phyloP scores from a whole-genome alignment of 1,140 invertebrate genomes.

The Sycophaga agraensis region DNA sequence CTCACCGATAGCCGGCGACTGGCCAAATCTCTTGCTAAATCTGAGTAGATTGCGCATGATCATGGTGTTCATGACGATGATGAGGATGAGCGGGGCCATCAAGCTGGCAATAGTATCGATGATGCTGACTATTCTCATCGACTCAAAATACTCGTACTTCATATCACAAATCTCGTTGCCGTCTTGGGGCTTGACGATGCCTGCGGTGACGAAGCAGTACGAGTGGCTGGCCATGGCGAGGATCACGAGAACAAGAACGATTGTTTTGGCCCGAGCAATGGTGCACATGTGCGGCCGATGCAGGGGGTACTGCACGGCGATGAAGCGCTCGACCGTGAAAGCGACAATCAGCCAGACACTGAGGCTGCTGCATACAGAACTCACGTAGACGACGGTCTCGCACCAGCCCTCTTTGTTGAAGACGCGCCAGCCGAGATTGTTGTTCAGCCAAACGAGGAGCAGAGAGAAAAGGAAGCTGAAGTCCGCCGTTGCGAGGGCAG shows the following conservation, averaged over 20 bases:
- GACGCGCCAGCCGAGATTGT: constrained; percentile 53
- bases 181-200: constrained; percentile 42
- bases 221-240: constrained; percentile 57
- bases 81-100: constrained; percentile 59
- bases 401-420: constrained; percentile 63
- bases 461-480: constrained; percentile 59
- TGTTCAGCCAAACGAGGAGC: constrained; percentile 61
- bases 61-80: constrained; percentile 64
- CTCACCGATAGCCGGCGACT: constrained; percentile 14
- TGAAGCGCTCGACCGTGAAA: constrained; percentile 68
- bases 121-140: constrained; percentile 60
- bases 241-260: constrained; percentile 54
- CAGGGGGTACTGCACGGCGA: constrained; percentile 68
- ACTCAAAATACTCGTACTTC: constrained; percentile 51
- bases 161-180: constrained; percentile 55
- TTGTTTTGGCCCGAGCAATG: constrained; percentile 61
- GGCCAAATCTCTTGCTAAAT: constrained; percentile 54
- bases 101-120: constrained; percentile 62
- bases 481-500: constrained; percentile 61
- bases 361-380: constrained; percentile 62
- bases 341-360: constrained; percentile 67
- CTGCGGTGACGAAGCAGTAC: constrained; percentile 59
- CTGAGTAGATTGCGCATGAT: constrained; percentile 58
- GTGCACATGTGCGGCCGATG: constrained; percentile 66
- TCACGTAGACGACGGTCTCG: constrained; percentile 61